A percentile compares a stretch with the other conserved stretches of the same genome.
These are phyloP conservation scores for Prionailurus bengalensis DNA, from an alignment of 2,113 vertebrate genomes.

Conservation along the genomic window DNA sequence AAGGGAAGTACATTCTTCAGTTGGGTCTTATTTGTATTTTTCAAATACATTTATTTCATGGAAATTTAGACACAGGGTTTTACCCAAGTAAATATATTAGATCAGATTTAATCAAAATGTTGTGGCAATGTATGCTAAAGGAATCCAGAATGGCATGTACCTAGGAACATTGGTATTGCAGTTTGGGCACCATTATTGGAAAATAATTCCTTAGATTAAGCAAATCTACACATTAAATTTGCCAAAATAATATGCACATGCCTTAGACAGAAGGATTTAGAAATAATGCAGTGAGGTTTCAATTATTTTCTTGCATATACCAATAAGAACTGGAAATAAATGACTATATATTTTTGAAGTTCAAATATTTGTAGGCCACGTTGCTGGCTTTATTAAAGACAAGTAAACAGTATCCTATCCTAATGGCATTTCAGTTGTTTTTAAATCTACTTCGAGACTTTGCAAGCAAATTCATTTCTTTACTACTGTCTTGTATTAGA, in stretches of 20 bases:
- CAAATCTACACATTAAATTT: background rate
- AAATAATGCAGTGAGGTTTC: background rate
- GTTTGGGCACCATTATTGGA: background rate
- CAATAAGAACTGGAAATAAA: background rate
- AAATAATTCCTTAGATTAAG: background rate
- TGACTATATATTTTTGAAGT: background rate
- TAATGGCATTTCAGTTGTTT: background rate
- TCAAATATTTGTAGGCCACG: background rate
- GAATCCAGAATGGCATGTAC: background rate
- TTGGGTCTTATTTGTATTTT: background rate
- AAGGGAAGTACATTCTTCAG: background rate
- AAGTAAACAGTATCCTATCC: background rate
- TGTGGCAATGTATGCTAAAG: background rate
- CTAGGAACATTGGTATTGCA: background rate
- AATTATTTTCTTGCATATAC: background rate
- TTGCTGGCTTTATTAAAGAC: slow-evolving; percentile 2
- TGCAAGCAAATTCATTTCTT: background rate
- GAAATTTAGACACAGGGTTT: background rate
- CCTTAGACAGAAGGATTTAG: background rate
- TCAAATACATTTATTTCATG: background rate
- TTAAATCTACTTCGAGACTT: background rate
- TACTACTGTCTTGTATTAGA: background rate
- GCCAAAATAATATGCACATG: background rate
- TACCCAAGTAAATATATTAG: background rate
- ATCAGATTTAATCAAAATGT: background rate